These are phyloP conservation scores for Babyrousa celebensis DNA, from an alignment of 2,797 vertebrate genomes.

Conservation along the genomic window DNA sequence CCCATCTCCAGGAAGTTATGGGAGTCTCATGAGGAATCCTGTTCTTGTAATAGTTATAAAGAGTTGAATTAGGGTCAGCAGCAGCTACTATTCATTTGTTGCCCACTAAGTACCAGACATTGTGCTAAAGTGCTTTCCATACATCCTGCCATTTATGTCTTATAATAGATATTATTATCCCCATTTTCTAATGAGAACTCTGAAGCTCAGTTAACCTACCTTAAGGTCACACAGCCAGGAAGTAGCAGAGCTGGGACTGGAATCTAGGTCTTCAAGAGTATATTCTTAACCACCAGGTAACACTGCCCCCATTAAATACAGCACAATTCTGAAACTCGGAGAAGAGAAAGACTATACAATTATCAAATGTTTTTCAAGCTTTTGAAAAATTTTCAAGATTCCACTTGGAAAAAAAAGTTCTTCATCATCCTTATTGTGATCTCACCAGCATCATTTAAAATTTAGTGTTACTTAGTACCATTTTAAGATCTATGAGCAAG, in stretches of 20 bases:
- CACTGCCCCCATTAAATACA: neutral
- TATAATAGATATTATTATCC: neutral
- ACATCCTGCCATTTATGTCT: neutral
- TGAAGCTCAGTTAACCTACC: neutral
- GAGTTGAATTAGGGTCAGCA: constrained; percentile 77
- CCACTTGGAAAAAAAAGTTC: neutral
- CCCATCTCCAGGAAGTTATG: constrained; percentile 77
- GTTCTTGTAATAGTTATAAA: constrained; percentile 64
- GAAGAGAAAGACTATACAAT: neutral
- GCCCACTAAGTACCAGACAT: neutral
- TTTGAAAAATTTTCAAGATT: constrained; percentile 19
- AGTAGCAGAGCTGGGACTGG: neutral
- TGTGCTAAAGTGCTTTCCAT: neutral
- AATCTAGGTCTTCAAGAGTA: constrained; percentile 22
- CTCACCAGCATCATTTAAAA: constrained; percentile 15
- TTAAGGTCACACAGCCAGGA: neutral
- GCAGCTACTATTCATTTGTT: constrained; percentile 22
- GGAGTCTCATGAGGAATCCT: constrained; percentile 78
- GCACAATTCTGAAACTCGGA: neutral
- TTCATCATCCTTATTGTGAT: constrained; percentile 9
- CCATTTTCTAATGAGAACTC: constrained; percentile 29
- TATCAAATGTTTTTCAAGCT: constrained; percentile 48
- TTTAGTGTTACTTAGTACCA: neutral
- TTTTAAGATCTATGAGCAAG: neutral
- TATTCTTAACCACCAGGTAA: neutral